Base-by-base conservation (phyloP, 2,888 invertebrate species). In the Caenorhabditis angaria region DNA sequence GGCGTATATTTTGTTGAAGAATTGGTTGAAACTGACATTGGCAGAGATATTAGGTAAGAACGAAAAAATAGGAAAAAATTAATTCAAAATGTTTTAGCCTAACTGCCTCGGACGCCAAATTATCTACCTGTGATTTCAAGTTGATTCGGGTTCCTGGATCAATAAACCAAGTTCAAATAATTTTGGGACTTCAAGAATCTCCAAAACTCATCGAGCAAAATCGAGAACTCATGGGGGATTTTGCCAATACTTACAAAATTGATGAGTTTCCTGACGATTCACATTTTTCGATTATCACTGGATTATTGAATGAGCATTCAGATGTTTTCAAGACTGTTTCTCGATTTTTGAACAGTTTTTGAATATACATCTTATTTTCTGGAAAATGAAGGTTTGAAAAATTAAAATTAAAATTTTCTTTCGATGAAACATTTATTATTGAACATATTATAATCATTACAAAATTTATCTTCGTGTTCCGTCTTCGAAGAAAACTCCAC, bases 401-500 rank as follows among this genome's bases (percentile, higher is more conserved):
- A n/a, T n/a, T n/a, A n/a, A n/a, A n/a, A n/a, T n/a, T n/a, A n/a
- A n/a, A n/a, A n/a, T n/a, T n/a, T n/a, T n/a, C n/a, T n/a, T n/a
- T n/a, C n/a, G n/a, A n/a, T n/a, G n/a, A n/a, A n/a, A n/a, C n/a
- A n/a, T n/a, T n/a, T n/a, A n/a, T n/a, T n/a, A n/a, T n/a, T n/a
- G n/a, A n/a, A n/a, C n/a, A n/a, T n/a, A n/a, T n/a, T n/a, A n/a
- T n/a, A n/a, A n/a, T n/a, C n/a, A n/a, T n/a, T n/a, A n/a, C n/a
- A n/a, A n/a, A n/a, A n/a, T n/a, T n/a, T n/a, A n/a, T n/a, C 72
- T 61, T 54, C 72, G 24, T 14, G 76, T 81, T 62, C 82, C 82
- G 61, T 80, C 80, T 54, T 79, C 82, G 75, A 82, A 81, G 77
- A 81, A 81, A 55, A 81, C 77, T 59, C 81, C 81, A 55, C 81